A percentile compares a stretch with the other conserved stretches of the same genome.
Conservation (phyloP, 2,888 invertebrate genomes). For the Norana najaformis region DNA sequence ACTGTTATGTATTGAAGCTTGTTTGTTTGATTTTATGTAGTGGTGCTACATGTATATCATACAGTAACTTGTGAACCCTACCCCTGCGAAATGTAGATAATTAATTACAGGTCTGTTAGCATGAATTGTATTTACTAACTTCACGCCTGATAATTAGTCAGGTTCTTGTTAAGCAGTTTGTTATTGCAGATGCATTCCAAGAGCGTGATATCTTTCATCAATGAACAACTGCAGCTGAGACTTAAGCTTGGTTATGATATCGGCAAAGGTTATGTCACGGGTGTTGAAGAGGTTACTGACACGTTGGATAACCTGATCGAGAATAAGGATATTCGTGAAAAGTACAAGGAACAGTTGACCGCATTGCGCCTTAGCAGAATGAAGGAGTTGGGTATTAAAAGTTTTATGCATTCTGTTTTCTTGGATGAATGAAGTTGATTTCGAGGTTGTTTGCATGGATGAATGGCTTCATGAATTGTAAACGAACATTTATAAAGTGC, state of each 20-base stretch:
- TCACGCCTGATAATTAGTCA: not conserved
- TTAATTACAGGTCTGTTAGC: not conserved
- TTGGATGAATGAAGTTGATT: not conserved
- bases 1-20: not conserved
- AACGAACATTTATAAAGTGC: too few species aligned
- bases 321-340: conserved; percentile 56
- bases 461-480: not conserved
- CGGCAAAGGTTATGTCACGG: conserved; percentile 67
- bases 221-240: conserved; percentile 67
- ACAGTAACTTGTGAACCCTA: not conserved
- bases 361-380: conserved; percentile 53
- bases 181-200: not conserved
- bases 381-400: conserved; percentile 54
- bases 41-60: not conserved
- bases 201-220: conserved; percentile 65
- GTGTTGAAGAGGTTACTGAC: conserved; percentile 69
- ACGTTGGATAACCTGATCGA: conserved; percentile 66
- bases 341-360: conserved; percentile 51
- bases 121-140: not conserved
- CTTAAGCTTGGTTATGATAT: conserved; percentile 70
- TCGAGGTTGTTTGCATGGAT: not conserved
- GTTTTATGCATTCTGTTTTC: not conserved
- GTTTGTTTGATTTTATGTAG: not conserved
- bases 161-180: not conserved
- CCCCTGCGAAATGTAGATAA: not conserved